A percentile compares a stretch with the other conserved stretches of the same genome.
Conservation (phyloP, 2,888 invertebrate genomes). For the Limnephilus auricula region DNA sequence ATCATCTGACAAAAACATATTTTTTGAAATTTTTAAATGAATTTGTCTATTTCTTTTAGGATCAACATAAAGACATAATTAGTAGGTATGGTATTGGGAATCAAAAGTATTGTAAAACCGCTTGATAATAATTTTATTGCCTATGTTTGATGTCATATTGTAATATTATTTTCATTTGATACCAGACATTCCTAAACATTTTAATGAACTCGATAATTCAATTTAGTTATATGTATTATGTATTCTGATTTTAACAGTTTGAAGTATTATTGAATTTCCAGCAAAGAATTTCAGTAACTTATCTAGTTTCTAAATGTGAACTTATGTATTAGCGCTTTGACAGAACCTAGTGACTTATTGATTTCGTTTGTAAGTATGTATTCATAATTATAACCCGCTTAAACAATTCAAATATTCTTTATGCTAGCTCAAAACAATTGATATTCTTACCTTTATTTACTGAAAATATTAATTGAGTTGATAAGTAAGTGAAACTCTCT, state of each 20-base stretch:
- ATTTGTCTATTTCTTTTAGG: constrained; percentile 16
- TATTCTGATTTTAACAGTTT: neutral
- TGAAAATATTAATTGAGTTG: neutral
- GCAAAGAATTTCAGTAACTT: neutral
- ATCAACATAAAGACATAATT: constrained; percentile 50
- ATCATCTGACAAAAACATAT: neutral
- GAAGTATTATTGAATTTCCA: neutral
- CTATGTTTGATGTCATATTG: constrained; percentile 48
- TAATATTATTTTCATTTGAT: constrained; percentile 45
- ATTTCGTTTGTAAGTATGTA: neutral
- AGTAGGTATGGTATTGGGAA: constrained; percentile 48
- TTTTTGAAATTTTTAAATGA: neutral
- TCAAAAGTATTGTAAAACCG: constrained; percentile 41
- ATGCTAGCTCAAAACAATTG: neutral
- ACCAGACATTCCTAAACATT: constrained; percentile 38
- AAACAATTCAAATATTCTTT: neutral
- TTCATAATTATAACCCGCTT: neutral
- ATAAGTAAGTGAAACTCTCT: too few species aligned
- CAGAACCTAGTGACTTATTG: constrained; percentile 2
- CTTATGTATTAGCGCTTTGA: neutral
- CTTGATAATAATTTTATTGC: constrained; percentile 11
- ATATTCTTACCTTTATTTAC: neutral
- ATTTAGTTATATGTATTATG: neutral
- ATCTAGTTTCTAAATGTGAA: neutral
- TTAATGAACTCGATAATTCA: neutral